Evolutionary conservation across 2,113 vertebrate species (phyloP).

Genomic region (Platanista minor): DNA sequence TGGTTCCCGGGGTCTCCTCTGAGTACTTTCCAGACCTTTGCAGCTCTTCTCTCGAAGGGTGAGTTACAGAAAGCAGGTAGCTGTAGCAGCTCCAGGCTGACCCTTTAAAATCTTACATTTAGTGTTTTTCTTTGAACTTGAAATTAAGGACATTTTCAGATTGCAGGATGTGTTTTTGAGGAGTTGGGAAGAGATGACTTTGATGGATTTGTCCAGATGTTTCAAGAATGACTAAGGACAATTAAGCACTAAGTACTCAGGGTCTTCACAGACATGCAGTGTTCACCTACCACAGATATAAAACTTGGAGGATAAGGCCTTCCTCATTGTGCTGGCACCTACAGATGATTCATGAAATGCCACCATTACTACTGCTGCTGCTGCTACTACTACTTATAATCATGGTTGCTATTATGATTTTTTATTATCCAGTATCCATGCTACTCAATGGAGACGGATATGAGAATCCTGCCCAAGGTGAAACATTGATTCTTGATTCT

Average conservation of each 20-base stretch:
- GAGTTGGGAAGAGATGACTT: not conserved
- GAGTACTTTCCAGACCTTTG: not conserved
- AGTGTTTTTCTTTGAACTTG: not conserved
- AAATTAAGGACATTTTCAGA: conserved; percentile 2
- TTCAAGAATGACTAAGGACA: not conserved
- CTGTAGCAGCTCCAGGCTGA: not conserved
- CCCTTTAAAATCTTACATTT: not conserved
- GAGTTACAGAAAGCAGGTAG: not conserved
- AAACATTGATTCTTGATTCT: not conserved
- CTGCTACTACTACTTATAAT: not conserved
- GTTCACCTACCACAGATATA: not conserved
- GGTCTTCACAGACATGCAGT: not conserved
- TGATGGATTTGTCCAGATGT: not conserved
- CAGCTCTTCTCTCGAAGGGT: not conserved
- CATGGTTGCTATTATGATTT: not conserved
- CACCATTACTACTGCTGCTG: not conserved
- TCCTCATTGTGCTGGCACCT: not conserved
- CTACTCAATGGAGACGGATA: not conserved
- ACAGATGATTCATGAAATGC: not conserved
- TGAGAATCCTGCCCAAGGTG: not conserved
- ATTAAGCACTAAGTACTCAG: not conserved
- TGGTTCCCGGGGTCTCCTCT: not conserved
- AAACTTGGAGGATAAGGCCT: not conserved
- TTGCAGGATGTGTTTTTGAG: not conserved
- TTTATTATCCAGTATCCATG: not conserved